These are phyloP conservation scores for Willisornis vidua DNA, from an alignment of 2,113 vertebrate genomes.

Conservation along the genomic window DNA sequence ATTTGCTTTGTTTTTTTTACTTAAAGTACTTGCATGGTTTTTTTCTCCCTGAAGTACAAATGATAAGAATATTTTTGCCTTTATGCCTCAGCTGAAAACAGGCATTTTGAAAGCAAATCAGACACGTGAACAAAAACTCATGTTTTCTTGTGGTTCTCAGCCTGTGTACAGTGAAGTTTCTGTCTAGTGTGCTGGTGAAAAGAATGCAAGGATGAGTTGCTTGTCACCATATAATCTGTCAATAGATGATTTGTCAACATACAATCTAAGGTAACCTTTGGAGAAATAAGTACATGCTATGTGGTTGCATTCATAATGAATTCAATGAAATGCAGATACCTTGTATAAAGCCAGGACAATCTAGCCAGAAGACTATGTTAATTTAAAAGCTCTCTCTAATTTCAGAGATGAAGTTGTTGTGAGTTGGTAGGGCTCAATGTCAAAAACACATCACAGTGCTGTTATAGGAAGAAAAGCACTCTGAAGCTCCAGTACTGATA, in stretches of 20 bases:
- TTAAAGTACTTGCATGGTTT: not conserved
- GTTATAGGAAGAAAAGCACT: not conserved
- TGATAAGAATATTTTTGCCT: not conserved
- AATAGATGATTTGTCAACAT: slow-evolving; percentile 22
- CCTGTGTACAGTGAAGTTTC: not conserved
- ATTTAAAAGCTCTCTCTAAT: not conserved
- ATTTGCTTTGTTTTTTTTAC: not conserved
- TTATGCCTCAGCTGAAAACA: not conserved
- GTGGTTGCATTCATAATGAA: not conserved
- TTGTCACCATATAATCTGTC: slow-evolving; percentile 6
- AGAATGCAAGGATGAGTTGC: not conserved
- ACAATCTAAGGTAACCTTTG: not conserved
- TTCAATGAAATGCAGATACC: not conserved
- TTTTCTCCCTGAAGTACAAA: not conserved
- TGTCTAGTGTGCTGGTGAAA: slow-evolving; percentile 19
- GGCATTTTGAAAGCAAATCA: not conserved
- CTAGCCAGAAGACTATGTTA: not conserved
- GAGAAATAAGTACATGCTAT: not conserved
- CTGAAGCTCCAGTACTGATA: not conserved
- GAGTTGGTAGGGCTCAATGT: not conserved
- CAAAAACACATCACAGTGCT: not conserved
- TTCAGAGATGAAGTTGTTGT: not conserved
- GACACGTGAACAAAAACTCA: not conserved
- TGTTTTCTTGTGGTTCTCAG: slow-evolving; percentile 11
- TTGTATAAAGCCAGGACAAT: not conserved